Base-by-base conservation (phyloP, 2,888 invertebrate species). In the Hoplodrina blanda region DNA sequence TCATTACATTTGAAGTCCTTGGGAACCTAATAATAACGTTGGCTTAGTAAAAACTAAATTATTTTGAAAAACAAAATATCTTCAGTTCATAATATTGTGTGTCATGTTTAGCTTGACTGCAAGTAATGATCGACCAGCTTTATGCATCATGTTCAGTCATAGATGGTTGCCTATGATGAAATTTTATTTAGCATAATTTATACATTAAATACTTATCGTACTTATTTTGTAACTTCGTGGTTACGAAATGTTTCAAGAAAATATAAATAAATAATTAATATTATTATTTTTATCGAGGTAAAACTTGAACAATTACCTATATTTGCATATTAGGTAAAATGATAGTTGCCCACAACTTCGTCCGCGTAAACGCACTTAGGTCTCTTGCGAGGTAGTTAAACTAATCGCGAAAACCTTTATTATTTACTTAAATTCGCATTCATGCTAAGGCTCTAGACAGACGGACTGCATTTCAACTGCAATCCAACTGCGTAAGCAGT, bases 1-100 rank as follows among this genome's bases (percentile, higher is more conserved):
- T 82, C 75, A 66, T 80, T 83, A 72, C 63, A 59, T 70, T 69
- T 68, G n/a, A 52, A 20, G 65, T 78, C 81, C 83, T 85, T 84
- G 84, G 62, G 57, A 73, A 76, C 68, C 59, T 59, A 69, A 75
- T 81, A 69, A 68, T 76, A 68, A 69, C 64, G 63, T 66, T 61
- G 62, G 54, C 49, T 62, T 13, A 4, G 56, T 66, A 72, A 82
- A 74, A 73, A 73, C n/a, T 30, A 54, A n/a, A 10, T 41, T 41
- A 30, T 52, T 62, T 46, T 52, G 1, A 10, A 50, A 20, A 61
- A 62, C 13, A 4, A 62, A 41, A 59, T 46, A 44, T 11, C 11
- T 41, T 11, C n/a, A 5, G 10, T 46, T 61, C 46, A 69, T 37
- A 37, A 41, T 57, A 41, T 53, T 61, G 41, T 50, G 57, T 77